These are phyloP conservation scores for Vireo altiloquus DNA, from an alignment of 2,113 vertebrate genomes.

Conservation along the genomic window DNA sequence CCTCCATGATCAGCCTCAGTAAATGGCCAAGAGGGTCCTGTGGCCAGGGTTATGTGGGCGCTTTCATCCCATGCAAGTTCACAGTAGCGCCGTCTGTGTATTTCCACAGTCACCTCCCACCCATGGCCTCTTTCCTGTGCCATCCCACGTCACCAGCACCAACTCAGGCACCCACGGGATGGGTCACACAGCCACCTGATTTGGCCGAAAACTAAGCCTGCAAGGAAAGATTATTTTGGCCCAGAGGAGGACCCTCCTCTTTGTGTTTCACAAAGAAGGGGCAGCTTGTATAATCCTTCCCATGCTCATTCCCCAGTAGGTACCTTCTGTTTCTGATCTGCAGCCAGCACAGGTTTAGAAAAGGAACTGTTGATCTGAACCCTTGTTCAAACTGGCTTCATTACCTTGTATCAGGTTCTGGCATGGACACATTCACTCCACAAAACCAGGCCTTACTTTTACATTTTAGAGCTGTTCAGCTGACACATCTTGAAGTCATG, in stretches of 20 bases:
- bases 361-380: background rate
- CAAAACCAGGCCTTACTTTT: background rate
- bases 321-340: background rate
- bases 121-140: background rate
- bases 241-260: background rate
- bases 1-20: background rate
- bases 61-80: background rate
- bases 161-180: background rate
- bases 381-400: background rate
- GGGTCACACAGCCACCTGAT: background rate
- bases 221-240: background rate
- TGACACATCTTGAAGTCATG: background rate
- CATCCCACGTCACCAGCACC: fast-evolving
- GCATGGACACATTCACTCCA: fast-evolving
- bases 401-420: background rate
- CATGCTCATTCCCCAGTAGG: background rate
- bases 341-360: background rate
- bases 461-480: background rate
- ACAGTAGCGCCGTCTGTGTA: fast-evolving
- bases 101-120: fast-evolving
- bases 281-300: background rate
- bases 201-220: background rate
- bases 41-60: fast-evolving
- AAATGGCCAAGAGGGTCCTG: fast-evolving
- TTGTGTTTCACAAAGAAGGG: background rate